Evolutionary conservation across 2,113 vertebrate genomes (phyloP).

Genomic region (Agelaius phoeniceus): DNA sequence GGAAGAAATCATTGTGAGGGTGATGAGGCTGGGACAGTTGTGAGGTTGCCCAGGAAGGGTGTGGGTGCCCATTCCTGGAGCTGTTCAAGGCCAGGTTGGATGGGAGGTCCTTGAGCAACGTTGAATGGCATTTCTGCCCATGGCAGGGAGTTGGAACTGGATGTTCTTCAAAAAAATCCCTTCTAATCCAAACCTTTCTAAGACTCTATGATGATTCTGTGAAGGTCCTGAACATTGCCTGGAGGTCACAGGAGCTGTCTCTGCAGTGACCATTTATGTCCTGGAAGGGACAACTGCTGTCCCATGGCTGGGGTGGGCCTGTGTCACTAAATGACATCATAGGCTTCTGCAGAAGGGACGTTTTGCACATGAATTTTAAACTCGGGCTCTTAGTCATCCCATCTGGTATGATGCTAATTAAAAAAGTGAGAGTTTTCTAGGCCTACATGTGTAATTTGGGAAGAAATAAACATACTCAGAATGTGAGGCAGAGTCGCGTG

Average conservation of each 20-base stretch:
- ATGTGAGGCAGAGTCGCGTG: neutral
- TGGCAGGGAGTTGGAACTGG: neutral
- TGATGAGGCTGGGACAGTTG: neutral
- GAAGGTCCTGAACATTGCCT: neutral
- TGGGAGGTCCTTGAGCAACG: neutral
- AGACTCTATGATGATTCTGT: neutral
- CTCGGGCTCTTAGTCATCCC: constrained; percentile 13
- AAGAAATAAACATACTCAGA: neutral
- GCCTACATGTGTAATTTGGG: neutral
- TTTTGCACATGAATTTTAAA: constrained; percentile 20
- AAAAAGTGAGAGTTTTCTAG: constrained; percentile 40
- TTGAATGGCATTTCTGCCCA: neutral
- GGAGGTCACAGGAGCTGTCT: neutral
- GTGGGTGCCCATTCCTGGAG: neutral
- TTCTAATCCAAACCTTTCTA: neutral
- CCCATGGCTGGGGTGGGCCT: accelerated
- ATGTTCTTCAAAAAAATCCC: neutral
- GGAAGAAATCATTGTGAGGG: neutral
- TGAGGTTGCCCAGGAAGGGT: neutral
- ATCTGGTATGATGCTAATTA: constrained; percentile 40
- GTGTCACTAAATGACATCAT: accelerated
- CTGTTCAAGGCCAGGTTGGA: neutral
- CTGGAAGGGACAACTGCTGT: neutral
- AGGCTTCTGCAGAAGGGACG: neutral
- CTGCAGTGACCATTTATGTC: neutral